Evolutionary conservation across 2,113 vertebrate genomes (phyloP).

Genomic region (Castor canadensis): DNA sequence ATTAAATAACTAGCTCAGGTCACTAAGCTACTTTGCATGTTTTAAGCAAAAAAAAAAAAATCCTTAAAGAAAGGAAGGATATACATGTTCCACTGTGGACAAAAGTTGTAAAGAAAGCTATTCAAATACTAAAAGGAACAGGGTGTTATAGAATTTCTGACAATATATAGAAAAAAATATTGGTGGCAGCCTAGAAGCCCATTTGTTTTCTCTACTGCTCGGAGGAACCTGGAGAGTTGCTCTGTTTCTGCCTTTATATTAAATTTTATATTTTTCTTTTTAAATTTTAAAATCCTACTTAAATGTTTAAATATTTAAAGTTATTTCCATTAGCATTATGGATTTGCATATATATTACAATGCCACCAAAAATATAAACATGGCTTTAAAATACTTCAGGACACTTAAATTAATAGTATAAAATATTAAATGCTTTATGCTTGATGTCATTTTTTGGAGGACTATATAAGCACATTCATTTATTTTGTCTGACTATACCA

Average conservation of each 20-base stretch:
- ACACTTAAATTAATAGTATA: not conserved
- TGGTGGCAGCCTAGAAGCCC: not conserved
- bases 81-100: not conserved
- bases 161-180: not conserved
- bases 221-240: not conserved
- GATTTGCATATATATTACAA: not conserved
- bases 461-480: not conserved
- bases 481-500: constrained; percentile 3
- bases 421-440: not conserved
- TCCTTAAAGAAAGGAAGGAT: not conserved
- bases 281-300: constrained; percentile 39
- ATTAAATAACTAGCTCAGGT: not conserved
- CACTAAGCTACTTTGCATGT: not conserved
- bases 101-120: not conserved
- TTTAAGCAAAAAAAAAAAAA: not conserved
- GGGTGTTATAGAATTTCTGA: not conserved
- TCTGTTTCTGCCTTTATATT: not conserved
- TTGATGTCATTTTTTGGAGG: not conserved
- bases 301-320: constrained; percentile 10
- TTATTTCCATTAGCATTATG: not conserved
- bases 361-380: constrained; percentile 3
- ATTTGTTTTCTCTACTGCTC: not conserved
- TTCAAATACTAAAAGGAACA: not conserved
- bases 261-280: constrained; percentile 28
- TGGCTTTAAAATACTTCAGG: constrained; percentile 24